A percentile compares a stretch with the other conserved stretches of the same genome.
Evolutionary conservation across 2,888 invertebrate species (phyloP).

Genomic region (Disparrhopalites patrizii): DNA sequence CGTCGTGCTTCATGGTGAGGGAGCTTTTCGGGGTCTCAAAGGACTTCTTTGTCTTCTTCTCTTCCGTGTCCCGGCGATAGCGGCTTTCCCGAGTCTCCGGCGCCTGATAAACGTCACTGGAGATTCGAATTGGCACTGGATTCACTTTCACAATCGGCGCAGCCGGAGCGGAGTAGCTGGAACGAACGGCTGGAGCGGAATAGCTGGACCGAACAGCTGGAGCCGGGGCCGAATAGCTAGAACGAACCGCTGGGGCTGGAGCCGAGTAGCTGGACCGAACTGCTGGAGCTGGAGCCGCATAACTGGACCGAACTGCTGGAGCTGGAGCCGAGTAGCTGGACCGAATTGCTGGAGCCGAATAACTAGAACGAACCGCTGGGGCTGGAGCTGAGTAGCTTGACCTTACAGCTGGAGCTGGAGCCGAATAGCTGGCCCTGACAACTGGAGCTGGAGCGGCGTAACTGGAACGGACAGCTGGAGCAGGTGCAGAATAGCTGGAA

Average conservation of each 20-base stretch:
- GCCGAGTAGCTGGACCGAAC: neutral
- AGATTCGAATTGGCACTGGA: too few species aligned
- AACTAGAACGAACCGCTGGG: neutral
- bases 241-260: neutral
- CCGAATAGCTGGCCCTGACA: neutral
- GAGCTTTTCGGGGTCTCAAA: too few species aligned
- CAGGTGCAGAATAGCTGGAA: neutral
- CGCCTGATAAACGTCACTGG: too few species aligned
- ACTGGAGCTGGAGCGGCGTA: neutral
- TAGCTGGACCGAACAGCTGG: neutral
- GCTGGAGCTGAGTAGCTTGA: neutral
- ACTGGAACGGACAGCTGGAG: neutral
- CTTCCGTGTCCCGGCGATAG: too few species aligned
- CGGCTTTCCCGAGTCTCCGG: too few species aligned
- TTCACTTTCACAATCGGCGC: too few species aligned
- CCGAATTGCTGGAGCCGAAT: neutral
- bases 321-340: neutral
- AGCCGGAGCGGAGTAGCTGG: neutral
- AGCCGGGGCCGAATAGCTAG: neutral
- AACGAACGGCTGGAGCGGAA: neutral
- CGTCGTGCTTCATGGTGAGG: too few species aligned
- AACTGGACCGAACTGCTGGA: neutral
- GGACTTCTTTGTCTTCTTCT: too few species aligned
- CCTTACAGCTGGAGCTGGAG: neutral
- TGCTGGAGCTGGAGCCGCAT: neutral